Conservation (phyloP, 2,888 invertebrate genomes). For the Cordilura impudica region DNA sequence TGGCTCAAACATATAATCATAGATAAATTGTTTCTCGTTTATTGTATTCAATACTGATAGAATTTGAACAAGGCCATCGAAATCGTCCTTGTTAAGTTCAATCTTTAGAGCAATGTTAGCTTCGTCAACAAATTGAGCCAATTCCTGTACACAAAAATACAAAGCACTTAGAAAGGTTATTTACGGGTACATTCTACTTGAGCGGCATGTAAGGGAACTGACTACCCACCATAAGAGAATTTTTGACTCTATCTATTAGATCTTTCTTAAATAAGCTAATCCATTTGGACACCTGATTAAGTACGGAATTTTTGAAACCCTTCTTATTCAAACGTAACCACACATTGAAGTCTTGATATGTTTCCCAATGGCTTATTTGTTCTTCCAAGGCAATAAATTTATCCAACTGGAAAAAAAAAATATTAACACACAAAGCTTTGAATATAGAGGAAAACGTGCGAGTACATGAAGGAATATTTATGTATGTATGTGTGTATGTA, state of each 20-base stretch:
- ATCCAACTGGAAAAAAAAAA: conserved; percentile 82
- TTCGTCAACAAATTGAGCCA: conserved; percentile 87
- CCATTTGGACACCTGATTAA: conserved; percentile 93
- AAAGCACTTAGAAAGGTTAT: background rate
- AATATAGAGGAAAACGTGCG: background rate
- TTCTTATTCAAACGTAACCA: conserved; percentile 90
- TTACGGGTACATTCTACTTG: background rate
- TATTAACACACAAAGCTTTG: background rate
- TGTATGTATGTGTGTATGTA: too few relatives aligned
- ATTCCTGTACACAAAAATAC: too few relatives aligned
- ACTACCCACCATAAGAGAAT: conserved; percentile 79
- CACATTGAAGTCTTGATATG: conserved; percentile 83
- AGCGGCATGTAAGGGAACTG: background rate
- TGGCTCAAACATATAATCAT: conserved; percentile 94
- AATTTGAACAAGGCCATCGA: conserved; percentile 88
- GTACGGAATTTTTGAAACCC: conserved; percentile 88
- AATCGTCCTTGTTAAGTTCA: conserved; percentile 89
- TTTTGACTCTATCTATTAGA: conserved; percentile 88
- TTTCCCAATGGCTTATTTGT: conserved; percentile 84
- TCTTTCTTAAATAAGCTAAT: conserved; percentile 91
- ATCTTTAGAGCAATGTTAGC: conserved; percentile 85
- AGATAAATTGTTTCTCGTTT: conserved; percentile 87
- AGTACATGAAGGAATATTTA: background rate
- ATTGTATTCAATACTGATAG: conserved; percentile 89
- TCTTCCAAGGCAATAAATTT: conserved; percentile 88